A percentile compares a stretch with the other conserved stretches of the same genome.
Conservation (phyloP, 2,113 vertebrate genomes). For the Stegastes partitus region DNA sequence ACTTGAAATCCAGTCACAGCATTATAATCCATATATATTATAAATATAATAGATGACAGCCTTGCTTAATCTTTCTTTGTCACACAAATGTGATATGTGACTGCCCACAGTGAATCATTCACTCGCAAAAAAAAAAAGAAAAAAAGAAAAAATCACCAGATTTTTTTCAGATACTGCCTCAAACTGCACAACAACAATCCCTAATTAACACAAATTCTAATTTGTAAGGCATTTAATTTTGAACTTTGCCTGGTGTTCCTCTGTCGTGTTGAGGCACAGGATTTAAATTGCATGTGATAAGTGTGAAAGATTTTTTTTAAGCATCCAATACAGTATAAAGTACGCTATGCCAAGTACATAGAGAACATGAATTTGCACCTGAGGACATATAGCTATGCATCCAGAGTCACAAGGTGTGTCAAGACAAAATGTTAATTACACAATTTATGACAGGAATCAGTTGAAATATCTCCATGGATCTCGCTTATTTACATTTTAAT, state of each 20-base stretch:
- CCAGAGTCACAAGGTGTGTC: slow-evolving; percentile 71
- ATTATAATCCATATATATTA: slow-evolving; percentile 73
- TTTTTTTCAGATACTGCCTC: slow-evolving; percentile 51
- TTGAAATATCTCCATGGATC: slow-evolving; percentile 75
- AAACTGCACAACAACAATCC: slow-evolving; percentile 48
- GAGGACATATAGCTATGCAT: slow-evolving; percentile 73
- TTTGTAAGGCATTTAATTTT: slow-evolving; percentile 73
- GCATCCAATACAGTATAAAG: slow-evolving; percentile 70
- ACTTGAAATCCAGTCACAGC: slow-evolving; percentile 65
- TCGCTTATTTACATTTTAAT: slow-evolving; percentile 86
- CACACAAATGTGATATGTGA: slow-evolving; percentile 59
- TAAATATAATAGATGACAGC: slow-evolving; percentile 70
- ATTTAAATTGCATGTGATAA: slow-evolving; percentile 80
- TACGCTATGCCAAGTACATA: slow-evolving; percentile 71
- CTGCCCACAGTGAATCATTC: slow-evolving; percentile 54
- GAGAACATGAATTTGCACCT: slow-evolving; percentile 71
- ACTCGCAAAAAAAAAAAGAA: slow-evolving; percentile 1
- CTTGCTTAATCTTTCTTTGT: slow-evolving; percentile 70
- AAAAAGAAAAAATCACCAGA: slow-evolving; percentile 45
- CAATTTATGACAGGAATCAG: slow-evolving; percentile 78
- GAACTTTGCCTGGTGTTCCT: slow-evolving; percentile 72
- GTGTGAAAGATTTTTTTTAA: slow-evolving; percentile 76
- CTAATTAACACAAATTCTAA: slow-evolving; percentile 67
- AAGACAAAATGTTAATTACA: slow-evolving; percentile 76
- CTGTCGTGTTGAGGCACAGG: slow-evolving; percentile 60